Conservation (phyloP, 2,113 vertebrate genomes). For the Eira barbara region DNA sequence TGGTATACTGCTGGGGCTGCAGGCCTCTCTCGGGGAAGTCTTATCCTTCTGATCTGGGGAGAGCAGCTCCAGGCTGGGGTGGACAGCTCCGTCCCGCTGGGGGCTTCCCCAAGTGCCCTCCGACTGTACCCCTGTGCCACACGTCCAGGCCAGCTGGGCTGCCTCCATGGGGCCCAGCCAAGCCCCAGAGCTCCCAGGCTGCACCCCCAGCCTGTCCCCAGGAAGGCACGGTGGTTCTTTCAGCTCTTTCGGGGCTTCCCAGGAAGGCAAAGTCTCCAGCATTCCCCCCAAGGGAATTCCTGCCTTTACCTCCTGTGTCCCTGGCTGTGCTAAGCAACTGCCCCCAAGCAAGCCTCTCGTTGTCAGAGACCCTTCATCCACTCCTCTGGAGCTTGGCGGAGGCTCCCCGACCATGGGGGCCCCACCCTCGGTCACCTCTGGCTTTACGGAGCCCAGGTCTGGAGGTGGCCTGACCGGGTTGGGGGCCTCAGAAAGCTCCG, state of each 20-base stretch:
- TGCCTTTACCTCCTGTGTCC: background rate
- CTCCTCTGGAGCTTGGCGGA: background rate
- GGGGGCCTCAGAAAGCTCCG: background rate
- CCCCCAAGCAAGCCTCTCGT: background rate
- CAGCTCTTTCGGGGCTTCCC: background rate
- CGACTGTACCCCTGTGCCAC: background rate
- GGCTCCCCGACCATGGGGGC: rapidly evolving
- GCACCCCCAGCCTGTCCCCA: background rate
- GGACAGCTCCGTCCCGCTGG: background rate
- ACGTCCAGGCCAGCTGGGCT: background rate
- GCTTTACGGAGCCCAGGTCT: rapidly evolving
- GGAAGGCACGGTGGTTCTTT: constrained; percentile 2
- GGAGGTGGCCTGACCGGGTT: background rate
- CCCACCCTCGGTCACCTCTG: background rate
- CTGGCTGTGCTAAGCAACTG: background rate
- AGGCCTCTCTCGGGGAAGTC: background rate
- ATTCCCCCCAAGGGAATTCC: background rate
- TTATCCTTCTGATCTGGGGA: constrained; percentile 36
- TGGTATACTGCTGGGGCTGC: constrained; percentile 82
- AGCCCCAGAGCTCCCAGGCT: background rate
- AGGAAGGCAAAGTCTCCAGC: constrained; percentile 26
- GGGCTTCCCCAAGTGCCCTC: constrained; percentile 42
- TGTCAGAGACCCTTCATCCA: background rate
- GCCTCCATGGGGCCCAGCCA: constrained; percentile 12
- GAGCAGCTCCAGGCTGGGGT: background rate